Evolutionary conservation across 2,888 invertebrate species (phyloP).

Genomic region (Boloria euphrosyne): DNA sequence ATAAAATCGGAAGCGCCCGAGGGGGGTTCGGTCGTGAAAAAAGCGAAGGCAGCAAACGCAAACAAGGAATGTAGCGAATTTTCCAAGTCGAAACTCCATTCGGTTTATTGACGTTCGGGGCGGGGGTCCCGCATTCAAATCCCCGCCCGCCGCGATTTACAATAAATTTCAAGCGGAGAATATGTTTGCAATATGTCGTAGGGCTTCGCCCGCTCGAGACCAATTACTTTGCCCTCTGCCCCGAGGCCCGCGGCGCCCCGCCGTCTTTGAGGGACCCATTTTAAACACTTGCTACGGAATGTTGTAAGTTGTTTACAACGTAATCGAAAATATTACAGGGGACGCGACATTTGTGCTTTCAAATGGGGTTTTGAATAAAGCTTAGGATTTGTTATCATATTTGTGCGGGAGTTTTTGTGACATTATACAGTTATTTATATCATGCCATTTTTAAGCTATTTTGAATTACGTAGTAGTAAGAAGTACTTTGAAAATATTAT

Average conservation of each 20-base stretch:
- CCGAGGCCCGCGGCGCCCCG: constrained; percentile 46
- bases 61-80: constrained; percentile 79
- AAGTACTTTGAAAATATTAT: too few relatives aligned
- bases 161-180: constrained; percentile 79
- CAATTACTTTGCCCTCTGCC: constrained; percentile 60
- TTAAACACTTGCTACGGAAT: constrained; percentile 68
- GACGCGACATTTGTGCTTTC: constrained; percentile 48
- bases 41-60: constrained; percentile 75
- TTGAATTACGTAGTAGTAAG: too few relatives aligned
- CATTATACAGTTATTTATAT: constrained; percentile 1
- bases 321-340: constrained; percentile 56
- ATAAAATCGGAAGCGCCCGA: constrained; percentile 74
- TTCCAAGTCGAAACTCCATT: constrained; percentile 66
- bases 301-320: constrained; percentile 71
- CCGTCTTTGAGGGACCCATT: constrained; percentile 55
- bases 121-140: constrained; percentile 60
- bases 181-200: constrained; percentile 78
- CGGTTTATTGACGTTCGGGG: constrained; percentile 69
- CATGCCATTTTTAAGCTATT: too few relatives aligned
- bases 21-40: constrained; percentile 59
- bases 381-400: constrained; percentile 39
- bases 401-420: constrained; percentile 5
- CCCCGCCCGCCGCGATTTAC: constrained; percentile 75
- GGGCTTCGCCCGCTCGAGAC: constrained; percentile 49
- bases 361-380: constrained; percentile 59